Evolutionary conservation across 2,888 invertebrate genomes (phyloP).

Genomic region (Ochropleura leucogaster): DNA sequence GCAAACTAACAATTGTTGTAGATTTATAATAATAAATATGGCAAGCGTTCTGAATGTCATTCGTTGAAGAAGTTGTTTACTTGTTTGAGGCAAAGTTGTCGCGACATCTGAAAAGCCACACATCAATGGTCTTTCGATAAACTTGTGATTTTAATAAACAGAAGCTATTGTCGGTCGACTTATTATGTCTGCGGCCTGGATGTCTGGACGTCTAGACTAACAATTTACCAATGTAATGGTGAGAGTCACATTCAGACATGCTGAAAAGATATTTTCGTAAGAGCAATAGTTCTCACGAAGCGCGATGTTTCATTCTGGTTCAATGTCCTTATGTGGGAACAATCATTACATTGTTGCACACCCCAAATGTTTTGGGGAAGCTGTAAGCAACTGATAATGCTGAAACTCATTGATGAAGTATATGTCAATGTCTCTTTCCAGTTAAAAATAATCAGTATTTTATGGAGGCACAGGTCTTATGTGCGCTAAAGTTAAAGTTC

Average conservation of each 20-base stretch:
- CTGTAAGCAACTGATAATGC: slow-evolving; percentile 13
- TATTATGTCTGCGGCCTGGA: slow-evolving; percentile 44
- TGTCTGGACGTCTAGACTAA: slow-evolving; percentile 61
- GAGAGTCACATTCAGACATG: slow-evolving; percentile 14
- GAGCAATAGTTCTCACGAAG: slow-evolving; percentile 39
- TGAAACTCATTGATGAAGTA: background rate
- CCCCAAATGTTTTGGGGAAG: slow-evolving; percentile 21
- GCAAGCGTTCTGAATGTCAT: slow-evolving; percentile 24
- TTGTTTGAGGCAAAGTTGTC: slow-evolving; percentile 8
- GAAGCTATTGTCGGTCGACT: slow-evolving; percentile 44
- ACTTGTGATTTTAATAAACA: slow-evolving; percentile 52
- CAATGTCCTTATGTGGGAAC: slow-evolving; percentile 20
- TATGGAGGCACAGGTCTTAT: background rate
- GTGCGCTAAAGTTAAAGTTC: background rate
- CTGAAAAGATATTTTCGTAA: slow-evolving; percentile 36
- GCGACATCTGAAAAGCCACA: slow-evolving; percentile 27
- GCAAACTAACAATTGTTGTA: slow-evolving; percentile 22
- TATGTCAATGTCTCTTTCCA: background rate
- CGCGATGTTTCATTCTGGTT: slow-evolving; percentile 4
- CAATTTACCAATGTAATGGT: slow-evolving; percentile 54
- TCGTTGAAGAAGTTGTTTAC: slow-evolving; percentile 34
- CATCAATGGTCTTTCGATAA: slow-evolving; percentile 43
- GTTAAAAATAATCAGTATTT: slow-evolving; percentile 1
- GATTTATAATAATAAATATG: slow-evolving; percentile 46
- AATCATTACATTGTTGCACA: slow-evolving; percentile 8